Conservation (phyloP, 2,113 vertebrate genomes). For the Ellobius talpinus region DNA sequence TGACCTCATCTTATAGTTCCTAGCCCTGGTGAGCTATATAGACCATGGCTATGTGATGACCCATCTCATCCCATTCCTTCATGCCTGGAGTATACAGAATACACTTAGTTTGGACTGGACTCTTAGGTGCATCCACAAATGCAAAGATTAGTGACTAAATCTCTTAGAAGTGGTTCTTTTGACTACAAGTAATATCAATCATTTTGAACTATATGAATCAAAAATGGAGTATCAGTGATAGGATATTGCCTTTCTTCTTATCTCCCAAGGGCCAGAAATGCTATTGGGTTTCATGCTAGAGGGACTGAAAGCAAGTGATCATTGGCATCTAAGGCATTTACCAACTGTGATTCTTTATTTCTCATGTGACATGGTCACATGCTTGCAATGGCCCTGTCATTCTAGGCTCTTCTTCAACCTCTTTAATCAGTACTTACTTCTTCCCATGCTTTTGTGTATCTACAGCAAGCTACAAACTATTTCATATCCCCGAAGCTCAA, state of each 20-base stretch:
- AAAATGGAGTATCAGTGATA: constrained; percentile 22
- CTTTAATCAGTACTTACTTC: neutral
- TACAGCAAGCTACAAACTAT: neutral
- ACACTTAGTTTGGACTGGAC: neutral
- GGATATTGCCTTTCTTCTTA: neutral
- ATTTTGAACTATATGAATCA: neutral
- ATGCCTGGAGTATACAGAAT: neutral
- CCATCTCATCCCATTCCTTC: neutral
- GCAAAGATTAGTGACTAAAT: neutral
- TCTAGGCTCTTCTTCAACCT: neutral
- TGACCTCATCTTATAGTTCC: neutral
- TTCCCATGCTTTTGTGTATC: neutral
- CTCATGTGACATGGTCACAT: neutral
- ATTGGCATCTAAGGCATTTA: neutral
- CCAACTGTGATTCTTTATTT: neutral
- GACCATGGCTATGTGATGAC: neutral
- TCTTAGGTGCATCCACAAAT: neutral
- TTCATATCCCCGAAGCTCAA: neutral
- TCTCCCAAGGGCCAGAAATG: neutral
- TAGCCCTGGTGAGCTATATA: neutral
- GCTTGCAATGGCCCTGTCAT: neutral
- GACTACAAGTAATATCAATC: neutral
- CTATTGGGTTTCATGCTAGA: neutral
- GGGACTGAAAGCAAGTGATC: neutral
- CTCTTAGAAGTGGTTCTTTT: constrained; percentile 33